These are phyloP conservation scores for Heliothis subflexa DNA, from an alignment of 1,140 invertebrate genomes.

Conservation along the genomic window DNA sequence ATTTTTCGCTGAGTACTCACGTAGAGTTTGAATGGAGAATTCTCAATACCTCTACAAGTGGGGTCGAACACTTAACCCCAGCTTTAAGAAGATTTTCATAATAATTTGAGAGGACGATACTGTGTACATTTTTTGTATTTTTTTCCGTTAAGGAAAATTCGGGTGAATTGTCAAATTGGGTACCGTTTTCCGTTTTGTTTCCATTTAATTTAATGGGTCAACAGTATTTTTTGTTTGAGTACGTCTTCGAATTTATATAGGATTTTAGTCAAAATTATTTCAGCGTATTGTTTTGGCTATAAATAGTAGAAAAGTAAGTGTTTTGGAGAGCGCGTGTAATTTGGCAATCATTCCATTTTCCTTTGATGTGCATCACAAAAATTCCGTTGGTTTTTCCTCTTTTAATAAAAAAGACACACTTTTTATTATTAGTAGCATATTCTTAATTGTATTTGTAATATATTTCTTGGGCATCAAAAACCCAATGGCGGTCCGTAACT, in stretches of 20 bases:
- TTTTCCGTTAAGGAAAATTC: background rate
- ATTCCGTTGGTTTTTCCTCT: background rate
- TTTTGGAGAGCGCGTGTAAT: too few species aligned
- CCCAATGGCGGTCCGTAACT: too few species aligned
- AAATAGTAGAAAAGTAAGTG: too few species aligned
- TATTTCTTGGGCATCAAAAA: too few species aligned
- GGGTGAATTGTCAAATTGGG: constrained; percentile 16
- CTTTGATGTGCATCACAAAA: background rate
- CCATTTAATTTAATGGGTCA: constrained; percentile 26
- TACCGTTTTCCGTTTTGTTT: constrained; percentile 28
- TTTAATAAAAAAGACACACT: too few species aligned
- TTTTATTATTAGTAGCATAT: too few species aligned
- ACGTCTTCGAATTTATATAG: background rate
- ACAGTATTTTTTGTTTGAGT: constrained; percentile 5
- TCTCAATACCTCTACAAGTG: constrained; percentile 38
- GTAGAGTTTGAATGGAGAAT: constrained; percentile 19
- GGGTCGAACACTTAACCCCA: constrained; percentile 40
- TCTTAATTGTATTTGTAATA: too few species aligned
- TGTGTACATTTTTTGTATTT: constrained; percentile 13
- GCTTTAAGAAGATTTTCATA: constrained; percentile 34
- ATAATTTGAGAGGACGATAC: constrained; percentile 37
- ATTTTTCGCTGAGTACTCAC: constrained; percentile 32
- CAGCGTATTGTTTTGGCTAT: too few species aligned
- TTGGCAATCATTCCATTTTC: too few species aligned
- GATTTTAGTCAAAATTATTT: background rate